phyloP scores from a whole-genome alignment of 2,888 invertebrate species.

The Agrilus cyanescens region DNA sequence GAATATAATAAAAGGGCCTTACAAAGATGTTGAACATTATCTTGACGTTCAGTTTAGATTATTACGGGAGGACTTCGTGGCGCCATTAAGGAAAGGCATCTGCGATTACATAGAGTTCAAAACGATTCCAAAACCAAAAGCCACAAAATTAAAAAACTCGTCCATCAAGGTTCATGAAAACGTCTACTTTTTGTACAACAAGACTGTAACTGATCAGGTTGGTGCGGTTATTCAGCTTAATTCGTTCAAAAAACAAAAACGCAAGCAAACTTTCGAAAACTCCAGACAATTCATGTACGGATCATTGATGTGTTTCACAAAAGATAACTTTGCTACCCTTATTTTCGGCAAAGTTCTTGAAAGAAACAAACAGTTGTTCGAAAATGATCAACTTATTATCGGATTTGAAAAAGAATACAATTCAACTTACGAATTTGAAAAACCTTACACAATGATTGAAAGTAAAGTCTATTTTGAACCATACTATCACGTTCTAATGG shows the following conservation, averaged over 20 bases:
- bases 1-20: conserved; percentile 50
- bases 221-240: conserved; percentile 31
- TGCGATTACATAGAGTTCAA: conserved; percentile 16
- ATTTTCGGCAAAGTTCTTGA: conserved; percentile 58
- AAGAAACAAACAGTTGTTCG: conserved; percentile 39
- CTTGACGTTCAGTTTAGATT: conserved; percentile 69
- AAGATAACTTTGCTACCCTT: conserved; percentile 54
- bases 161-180: conserved; percentile 36
- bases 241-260: conserved; percentile 22
- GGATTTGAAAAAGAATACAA: conserved; percentile 7
- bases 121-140: not conserved
- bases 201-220: conserved; percentile 34
- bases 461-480: conserved; percentile 73
- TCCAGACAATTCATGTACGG: conserved; percentile 57
- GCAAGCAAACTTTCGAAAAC: conserved; percentile 35
- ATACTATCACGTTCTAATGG: conserved; percentile 59
- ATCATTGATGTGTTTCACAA: conserved; percentile 59
- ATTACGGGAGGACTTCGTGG: conserved; percentile 67
- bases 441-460: conserved; percentile 54
- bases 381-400: conserved; percentile 35
- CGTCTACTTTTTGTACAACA: conserved; percentile 36
- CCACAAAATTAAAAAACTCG: conserved; percentile 12
- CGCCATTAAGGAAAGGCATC: conserved; percentile 58
- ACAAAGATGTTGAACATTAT: conserved; percentile 55
- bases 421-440: conserved; percentile 19